These are phyloP conservation scores for Atrina japonica DNA, from an alignment of 2,888 invertebrate species.

Conservation along the genomic window DNA sequence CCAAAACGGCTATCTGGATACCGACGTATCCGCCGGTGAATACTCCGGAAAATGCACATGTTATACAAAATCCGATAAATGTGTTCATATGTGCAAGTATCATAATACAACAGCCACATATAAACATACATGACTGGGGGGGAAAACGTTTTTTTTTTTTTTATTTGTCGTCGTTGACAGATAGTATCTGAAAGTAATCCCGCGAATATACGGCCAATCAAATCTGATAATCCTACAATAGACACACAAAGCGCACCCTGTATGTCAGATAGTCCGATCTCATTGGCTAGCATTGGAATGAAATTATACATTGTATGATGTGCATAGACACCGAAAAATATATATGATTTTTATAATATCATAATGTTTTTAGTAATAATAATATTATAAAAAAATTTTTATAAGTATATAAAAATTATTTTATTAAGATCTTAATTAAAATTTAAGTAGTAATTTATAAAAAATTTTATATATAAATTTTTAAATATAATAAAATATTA, in stretches of 20 bases:
- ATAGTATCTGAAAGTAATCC: conserved; percentile 11
- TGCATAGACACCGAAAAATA: conserved; percentile 8
- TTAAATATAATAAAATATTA: no score
- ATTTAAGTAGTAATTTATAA: no score
- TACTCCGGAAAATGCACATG: conserved; percentile 13
- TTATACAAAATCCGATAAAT: conserved; percentile 1
- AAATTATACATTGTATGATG: conserved; percentile 21
- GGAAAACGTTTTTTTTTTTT: no score
- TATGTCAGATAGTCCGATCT: conserved; percentile 5
- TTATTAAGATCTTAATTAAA: no score
- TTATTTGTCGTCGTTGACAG: background rate
- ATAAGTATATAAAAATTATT: no score
- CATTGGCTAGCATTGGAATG: conserved; percentile 10
- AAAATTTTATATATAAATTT: no score
- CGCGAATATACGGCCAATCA: conserved; percentile 9
- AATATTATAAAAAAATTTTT: no score
- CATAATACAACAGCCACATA: conserved; percentile 1
- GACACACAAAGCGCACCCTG: conserved; percentile 24
- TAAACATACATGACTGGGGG: background rate
- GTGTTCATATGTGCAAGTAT: background rate
- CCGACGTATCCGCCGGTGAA: conserved; percentile 24
- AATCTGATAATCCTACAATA: conserved; percentile 17
- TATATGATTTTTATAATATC: no score
- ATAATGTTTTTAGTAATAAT: no score
- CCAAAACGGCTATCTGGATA: conserved; percentile 8